Conservation (phyloP, 1,140 invertebrate genomes). For the Leptopilina clavipes region DNA sequence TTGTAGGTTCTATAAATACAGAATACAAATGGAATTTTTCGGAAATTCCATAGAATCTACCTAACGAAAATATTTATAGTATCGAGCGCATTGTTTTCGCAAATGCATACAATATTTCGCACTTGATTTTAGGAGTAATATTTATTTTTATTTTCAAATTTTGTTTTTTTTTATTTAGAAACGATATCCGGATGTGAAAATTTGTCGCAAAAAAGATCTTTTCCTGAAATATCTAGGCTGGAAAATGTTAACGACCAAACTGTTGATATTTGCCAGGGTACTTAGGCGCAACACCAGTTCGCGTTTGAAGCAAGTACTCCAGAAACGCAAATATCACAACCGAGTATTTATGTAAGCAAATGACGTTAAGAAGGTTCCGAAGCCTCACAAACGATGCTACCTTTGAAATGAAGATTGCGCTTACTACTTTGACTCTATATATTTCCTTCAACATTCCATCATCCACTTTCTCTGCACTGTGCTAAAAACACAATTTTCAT, state of each 20-base stretch:
- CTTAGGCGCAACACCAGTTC: conserved; percentile 17
- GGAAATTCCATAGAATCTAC: too few relatives aligned
- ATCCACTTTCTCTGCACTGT: not conserved
- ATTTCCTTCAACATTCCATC: not conserved
- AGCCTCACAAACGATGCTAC: conserved; percentile 45
- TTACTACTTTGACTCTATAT: conserved; percentile 38
- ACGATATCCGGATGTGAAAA: not conserved
- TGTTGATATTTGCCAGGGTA: conserved; percentile 22
- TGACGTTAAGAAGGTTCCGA: conserved; percentile 48
- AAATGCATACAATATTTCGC: too few relatives aligned
- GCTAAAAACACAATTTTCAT: not conserved
- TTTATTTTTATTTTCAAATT: not conserved
- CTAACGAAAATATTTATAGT: too few relatives aligned
- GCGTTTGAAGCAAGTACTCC: conserved; percentile 20
- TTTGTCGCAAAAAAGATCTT: not conserved
- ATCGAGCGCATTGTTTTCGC: too few relatives aligned
- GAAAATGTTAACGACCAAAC: conserved; percentile 27
- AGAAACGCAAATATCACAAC: conserved; percentile 38
- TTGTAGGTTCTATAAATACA: too few relatives aligned
- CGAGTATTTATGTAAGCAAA: conserved; percentile 51
- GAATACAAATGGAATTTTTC: too few relatives aligned
- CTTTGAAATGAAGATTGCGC: conserved; percentile 49
- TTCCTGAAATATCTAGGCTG: conserved; percentile 24
- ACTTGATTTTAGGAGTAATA: too few relatives aligned
- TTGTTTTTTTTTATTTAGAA: not conserved